These are phyloP conservation scores for Scleropages formosus DNA, from an alignment of 2,797 vertebrate species.

Conservation along the genomic window DNA sequence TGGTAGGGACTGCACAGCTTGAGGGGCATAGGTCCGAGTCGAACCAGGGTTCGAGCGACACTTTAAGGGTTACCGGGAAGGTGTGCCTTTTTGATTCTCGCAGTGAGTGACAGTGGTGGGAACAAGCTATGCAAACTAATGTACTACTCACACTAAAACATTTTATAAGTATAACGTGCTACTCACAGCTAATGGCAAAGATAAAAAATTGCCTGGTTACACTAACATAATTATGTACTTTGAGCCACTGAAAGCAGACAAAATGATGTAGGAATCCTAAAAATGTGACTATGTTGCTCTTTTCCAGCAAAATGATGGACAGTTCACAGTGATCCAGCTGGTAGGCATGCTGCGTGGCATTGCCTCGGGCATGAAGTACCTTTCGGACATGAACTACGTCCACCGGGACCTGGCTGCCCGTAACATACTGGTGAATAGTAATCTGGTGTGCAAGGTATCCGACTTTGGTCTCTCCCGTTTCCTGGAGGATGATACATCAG, in stretches of 20 bases:
- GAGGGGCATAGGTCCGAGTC: too few species aligned
- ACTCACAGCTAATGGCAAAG: not conserved
- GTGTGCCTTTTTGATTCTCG: too few species aligned
- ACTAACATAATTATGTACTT: not conserved
- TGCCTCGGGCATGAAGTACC: conserved; percentile 95
- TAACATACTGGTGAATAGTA: conserved; percentile 98
- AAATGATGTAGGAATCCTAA: not conserved
- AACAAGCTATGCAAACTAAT: not conserved
- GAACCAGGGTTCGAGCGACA: too few species aligned
- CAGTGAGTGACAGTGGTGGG: not conserved
- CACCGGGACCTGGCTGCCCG: conserved; percentile 93
- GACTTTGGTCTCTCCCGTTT: conserved; percentile 97
- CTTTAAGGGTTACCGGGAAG: too few species aligned
- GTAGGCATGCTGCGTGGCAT: conserved; percentile 97
- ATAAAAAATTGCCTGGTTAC: not conserved
- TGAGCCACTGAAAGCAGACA: too few species aligned
- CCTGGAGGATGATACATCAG: conserved; percentile 93
- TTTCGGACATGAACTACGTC: conserved; percentile 97
- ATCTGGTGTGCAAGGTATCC: conserved; percentile 97
- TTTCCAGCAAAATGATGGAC: conserved; percentile 92
- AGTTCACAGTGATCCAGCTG: conserved; percentile 97
- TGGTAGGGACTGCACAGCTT: too few species aligned
- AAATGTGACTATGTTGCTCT: conserved; percentile 16
- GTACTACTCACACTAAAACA: not conserved
- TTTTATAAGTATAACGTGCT: not conserved